Evolutionary conservation across 2,888 invertebrate genomes (phyloP).

Genomic region (Camponotus fellah): DNA sequence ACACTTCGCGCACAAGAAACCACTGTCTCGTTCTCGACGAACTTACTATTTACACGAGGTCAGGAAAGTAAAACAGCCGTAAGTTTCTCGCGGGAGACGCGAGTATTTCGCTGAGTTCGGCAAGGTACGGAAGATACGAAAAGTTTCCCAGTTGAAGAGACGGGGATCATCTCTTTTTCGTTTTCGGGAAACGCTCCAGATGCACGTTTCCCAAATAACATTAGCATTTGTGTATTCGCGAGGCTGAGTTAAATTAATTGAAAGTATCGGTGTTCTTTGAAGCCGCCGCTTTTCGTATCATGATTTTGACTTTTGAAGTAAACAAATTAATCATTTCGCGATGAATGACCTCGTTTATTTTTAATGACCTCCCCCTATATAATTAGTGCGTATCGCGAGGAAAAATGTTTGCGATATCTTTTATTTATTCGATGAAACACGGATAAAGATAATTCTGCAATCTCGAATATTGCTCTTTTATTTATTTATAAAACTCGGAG

Average conservation of each 20-base stretch:
- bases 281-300: background rate
- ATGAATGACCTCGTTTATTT: conserved; percentile 1
- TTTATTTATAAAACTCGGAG: no score
- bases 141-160: conserved; percentile 21
- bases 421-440: no score
- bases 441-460: no score
- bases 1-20: conserved; percentile 17
- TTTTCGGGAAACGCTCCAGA: background rate
- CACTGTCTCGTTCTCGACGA: conserved; percentile 8
- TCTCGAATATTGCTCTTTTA: no score
- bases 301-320: conserved; percentile 17
- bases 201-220: background rate
- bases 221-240: conserved; percentile 24
- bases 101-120: background rate
- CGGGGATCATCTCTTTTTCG: background rate
- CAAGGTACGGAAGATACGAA: conserved; percentile 8
- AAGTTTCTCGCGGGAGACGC: conserved; percentile 20
- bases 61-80: conserved; percentile 13
- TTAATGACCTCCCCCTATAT: background rate
- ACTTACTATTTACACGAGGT: conserved; percentile 36
- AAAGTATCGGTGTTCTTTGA: background rate
- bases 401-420: background rate
- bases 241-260: conserved; percentile 37
- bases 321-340: conserved; percentile 37
- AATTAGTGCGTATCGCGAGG: background rate